phyloP scores from a whole-genome alignment of 1,140 invertebrate species.

The Hydropsyche tenuis region DNA sequence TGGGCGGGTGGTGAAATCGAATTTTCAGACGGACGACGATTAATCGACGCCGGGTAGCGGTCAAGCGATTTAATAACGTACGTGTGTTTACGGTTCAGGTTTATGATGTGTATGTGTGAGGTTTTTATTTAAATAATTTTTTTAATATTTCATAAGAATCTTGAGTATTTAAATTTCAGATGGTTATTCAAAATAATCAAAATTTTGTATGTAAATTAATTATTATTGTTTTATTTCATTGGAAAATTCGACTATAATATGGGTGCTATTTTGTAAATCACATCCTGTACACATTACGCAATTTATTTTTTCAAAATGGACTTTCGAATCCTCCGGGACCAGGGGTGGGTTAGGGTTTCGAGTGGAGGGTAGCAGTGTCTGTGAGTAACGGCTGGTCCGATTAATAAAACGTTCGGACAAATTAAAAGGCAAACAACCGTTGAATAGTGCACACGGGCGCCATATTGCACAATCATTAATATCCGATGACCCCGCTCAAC shows the following conservation, averaged over 20 bases:
- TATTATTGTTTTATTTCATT: too few relatives aligned
- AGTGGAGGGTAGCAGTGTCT: conserved; percentile 25
- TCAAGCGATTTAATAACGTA: conserved; percentile 1
- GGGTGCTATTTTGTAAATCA: too few relatives aligned
- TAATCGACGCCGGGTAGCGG: conserved; percentile 4
- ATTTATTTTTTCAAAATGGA: background rate
- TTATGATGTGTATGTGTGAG: too few relatives aligned
- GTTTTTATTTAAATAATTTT: too few relatives aligned
- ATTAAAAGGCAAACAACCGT: conserved; percentile 46
- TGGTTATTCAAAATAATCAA: too few relatives aligned
- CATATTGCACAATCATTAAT: conserved; percentile 7
- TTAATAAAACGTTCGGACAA: conserved; percentile 47
- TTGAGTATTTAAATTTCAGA: too few relatives aligned
- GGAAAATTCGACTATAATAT: too few relatives aligned
- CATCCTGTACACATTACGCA: too few relatives aligned
- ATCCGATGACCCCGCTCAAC: background rate
- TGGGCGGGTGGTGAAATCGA: background rate
- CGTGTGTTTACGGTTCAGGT: background rate
- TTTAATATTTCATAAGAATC: too few relatives aligned
- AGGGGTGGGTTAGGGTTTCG: background rate
- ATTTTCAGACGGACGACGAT: conserved; percentile 22
- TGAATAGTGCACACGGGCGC: conserved; percentile 8
- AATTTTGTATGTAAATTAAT: too few relatives aligned
- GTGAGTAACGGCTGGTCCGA: conserved; percentile 38
- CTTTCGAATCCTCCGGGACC: background rate